phyloP scores from a whole-genome alignment of 2,888 invertebrate species.

The Caenorhabditis sp. region DNA sequence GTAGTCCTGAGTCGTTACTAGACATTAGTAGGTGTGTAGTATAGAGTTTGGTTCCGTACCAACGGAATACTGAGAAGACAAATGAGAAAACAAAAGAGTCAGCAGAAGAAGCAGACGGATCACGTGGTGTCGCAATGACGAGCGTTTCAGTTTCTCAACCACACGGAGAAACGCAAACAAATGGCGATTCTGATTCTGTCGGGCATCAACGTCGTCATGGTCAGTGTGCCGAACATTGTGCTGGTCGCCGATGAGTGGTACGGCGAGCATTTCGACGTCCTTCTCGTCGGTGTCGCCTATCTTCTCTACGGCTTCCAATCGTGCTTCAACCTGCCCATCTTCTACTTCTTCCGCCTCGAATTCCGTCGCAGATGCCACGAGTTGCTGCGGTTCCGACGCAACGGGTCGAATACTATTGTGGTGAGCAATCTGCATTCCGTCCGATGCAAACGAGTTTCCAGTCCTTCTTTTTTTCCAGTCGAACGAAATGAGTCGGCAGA shows the following conservation, averaged over 20 bases:
- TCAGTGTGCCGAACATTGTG: slow-evolving; percentile 69
- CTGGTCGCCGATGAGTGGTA: slow-evolving; percentile 70
- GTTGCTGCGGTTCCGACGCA: slow-evolving; percentile 41
- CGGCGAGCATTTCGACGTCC: slow-evolving; percentile 55
- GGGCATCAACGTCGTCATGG: slow-evolving; percentile 67
- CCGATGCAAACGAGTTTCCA: slow-evolving; percentile 22
- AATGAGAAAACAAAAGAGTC: too few relatives aligned
- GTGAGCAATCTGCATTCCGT: slow-evolving; percentile 18
- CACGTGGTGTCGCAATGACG: slow-evolving; percentile 9
- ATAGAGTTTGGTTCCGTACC: slow-evolving; percentile 14
- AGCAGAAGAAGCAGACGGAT: slow-evolving; percentile 4
- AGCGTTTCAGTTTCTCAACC: slow-evolving; percentile 62
- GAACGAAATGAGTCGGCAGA: slow-evolving; percentile 56
- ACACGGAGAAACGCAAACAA: slow-evolving; percentile 64
- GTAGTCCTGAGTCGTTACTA: too few relatives aligned
- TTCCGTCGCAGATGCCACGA: slow-evolving; percentile 65
- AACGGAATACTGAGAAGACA: too few relatives aligned
- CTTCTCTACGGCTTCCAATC: slow-evolving; percentile 70
- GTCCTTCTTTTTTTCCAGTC: slow-evolving; percentile 52
- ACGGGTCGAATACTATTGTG: slow-evolving; percentile 51
- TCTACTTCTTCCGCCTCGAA: slow-evolving; percentile 70
- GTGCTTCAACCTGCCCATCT: slow-evolving; percentile 68
- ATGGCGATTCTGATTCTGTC: slow-evolving; percentile 65
- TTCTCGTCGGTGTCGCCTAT: slow-evolving; percentile 69
- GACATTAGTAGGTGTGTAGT: not conserved